Evolutionary conservation across 2,113 vertebrate genomes (phyloP).

Genomic region (Oncorhynchus kisutch): DNA sequence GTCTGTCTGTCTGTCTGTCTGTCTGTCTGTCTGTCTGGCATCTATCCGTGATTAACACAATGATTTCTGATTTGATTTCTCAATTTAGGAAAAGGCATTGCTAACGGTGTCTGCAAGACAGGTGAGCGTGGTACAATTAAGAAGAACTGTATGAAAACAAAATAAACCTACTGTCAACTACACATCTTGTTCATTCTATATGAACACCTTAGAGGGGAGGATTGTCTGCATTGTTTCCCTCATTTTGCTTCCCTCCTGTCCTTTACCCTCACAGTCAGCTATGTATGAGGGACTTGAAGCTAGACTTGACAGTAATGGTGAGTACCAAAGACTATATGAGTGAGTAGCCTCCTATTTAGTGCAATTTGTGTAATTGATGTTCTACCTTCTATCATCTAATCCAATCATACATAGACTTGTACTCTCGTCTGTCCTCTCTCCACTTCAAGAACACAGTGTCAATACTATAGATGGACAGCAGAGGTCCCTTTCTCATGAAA

Average conservation of each 20-base stretch:
- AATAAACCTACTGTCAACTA: not conserved
- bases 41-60: not conserved
- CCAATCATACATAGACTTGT: not conserved
- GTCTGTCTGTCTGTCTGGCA: not conserved
- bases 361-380: not conserved
- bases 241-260: not conserved
- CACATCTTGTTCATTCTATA: too few relatives aligned
- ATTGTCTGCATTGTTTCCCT: not conserved
- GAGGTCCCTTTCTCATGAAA: not conserved
- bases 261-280: not conserved
- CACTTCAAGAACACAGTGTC: not conserved
- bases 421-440: not conserved
- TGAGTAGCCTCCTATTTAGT: not conserved
- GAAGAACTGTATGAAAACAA: not conserved
- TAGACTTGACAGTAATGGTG: not conserved
- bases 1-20: not conserved
- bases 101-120: conserved; percentile 41
- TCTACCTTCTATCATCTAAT: not conserved
- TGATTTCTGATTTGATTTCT: not conserved
- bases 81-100: conserved; percentile 37
- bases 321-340: not conserved
- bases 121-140: conserved; percentile 17
- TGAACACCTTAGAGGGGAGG: too few relatives aligned
- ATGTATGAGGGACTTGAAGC: not conserved
- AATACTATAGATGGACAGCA: not conserved